Conservation (phyloP, 2,113 vertebrate genomes). For the Lophotis ruficrista region DNA sequence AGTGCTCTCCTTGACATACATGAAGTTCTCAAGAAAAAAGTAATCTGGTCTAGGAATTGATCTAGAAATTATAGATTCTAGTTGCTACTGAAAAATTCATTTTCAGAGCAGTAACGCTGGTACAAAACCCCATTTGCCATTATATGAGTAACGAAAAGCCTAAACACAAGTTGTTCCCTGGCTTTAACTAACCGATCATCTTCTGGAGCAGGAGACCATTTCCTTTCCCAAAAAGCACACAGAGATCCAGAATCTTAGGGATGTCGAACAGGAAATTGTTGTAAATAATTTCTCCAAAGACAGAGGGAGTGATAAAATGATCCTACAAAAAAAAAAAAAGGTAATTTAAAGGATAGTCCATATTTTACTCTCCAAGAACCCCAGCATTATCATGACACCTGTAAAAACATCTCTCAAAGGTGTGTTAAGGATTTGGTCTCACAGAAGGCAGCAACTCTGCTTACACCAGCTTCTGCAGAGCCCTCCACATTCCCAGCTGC, state of each 20-base stretch:
- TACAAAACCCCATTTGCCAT: not conserved
- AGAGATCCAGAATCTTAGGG: constrained; percentile 91
- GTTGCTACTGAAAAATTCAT: not conserved
- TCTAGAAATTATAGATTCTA: not conserved
- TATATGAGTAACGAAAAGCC: not conserved
- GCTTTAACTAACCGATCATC: constrained; percentile 88
- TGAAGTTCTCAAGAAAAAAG: not conserved
- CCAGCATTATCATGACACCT: not conserved
- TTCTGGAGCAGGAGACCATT: constrained; percentile 87
- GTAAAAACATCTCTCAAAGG: not conserved
- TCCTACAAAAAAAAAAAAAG: constrained; percentile 75
- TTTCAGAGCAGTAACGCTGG: not conserved
- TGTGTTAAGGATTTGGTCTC: not conserved
- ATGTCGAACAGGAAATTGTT: constrained; percentile 97
- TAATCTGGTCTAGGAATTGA: not conserved
- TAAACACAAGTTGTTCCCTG: not conserved
- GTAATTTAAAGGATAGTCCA: not conserved
- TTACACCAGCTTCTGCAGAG: not conserved
- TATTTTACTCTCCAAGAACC: not conserved
- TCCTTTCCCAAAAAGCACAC: too few species aligned
- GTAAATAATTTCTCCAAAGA: constrained; percentile 95
- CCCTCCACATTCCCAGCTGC: not conserved
- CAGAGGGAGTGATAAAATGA: constrained; percentile 88
- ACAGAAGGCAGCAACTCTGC: not conserved
- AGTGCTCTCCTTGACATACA: not conserved